Evolutionary conservation across 2,797 vertebrate genomes (phyloP).

Genomic region (Enteromius paludinosus): DNA sequence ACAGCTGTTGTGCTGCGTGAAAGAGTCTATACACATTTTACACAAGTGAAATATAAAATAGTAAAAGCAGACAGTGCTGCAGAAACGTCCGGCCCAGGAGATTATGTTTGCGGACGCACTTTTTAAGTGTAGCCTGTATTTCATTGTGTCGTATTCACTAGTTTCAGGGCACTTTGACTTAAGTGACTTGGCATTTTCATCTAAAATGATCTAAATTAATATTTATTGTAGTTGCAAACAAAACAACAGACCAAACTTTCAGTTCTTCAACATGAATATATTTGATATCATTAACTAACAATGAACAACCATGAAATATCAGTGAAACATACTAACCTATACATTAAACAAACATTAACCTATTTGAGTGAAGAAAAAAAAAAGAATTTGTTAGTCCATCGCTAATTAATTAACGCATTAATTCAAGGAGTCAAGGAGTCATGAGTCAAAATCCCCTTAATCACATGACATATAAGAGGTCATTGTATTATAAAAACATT

Average conservation of each 20-base stretch:
- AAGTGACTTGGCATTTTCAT: neutral
- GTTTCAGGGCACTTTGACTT: neutral
- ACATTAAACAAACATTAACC: neutral
- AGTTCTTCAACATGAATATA: neutral
- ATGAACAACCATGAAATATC: neutral
- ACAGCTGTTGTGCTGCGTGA: constrained; percentile 52
- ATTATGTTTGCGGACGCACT: neutral
- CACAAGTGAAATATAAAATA: constrained; percentile 62
- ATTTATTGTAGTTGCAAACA: neutral
- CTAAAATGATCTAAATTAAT: neutral
- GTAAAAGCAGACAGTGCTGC: constrained; percentile 36
- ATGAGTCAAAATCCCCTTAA: too few relatives aligned
- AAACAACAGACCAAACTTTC: too few relatives aligned
- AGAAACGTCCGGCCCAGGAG: neutral
- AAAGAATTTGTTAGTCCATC: neutral
- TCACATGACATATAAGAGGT: too few relatives aligned
- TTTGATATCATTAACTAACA: neutral
- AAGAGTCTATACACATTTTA: constrained; percentile 49
- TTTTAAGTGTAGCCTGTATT: neutral
- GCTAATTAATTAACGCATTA: neutral
- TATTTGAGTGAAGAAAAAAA: neutral
- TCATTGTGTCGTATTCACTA: neutral
- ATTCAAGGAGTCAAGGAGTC: too few relatives aligned
- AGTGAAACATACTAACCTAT: neutral
- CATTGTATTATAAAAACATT: too few relatives aligned